Evolutionary conservation across 23 tunicate genomes (phyloP).

Genomic region (Styela clava): DNA sequence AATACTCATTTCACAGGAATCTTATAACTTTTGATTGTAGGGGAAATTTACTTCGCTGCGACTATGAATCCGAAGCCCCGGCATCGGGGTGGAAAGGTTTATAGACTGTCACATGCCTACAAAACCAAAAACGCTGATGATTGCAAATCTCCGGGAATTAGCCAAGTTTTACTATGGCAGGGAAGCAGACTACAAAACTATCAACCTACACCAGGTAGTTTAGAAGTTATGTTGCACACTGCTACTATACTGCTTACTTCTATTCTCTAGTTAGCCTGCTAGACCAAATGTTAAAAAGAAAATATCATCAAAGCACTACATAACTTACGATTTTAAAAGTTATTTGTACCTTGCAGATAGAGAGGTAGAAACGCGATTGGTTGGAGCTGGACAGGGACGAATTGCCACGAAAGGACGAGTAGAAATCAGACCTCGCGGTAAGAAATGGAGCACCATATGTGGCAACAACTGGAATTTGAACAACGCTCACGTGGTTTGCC

Average conservation of each 20-base stretch:
- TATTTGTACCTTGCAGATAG: conserved; percentile 17
- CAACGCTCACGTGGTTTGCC: conserved; percentile 29
- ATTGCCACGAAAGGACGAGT: conserved; percentile 40
- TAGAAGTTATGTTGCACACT: no score
- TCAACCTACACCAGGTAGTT: not conserved
- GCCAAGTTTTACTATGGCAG: not conserved
- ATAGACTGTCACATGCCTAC: conserved; percentile 33
- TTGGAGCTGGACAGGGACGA: conserved; percentile 2
- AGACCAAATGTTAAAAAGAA: no score
- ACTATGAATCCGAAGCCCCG: conserved; percentile 34
- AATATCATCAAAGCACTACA: no score
- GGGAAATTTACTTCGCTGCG: conserved; percentile 59
- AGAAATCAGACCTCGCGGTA: conserved; percentile 28
- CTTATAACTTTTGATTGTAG: no score
- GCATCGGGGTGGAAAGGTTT: conserved; percentile 42
- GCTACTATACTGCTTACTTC: no score
- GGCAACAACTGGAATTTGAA: conserved; percentile 25
- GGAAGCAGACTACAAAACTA: not conserved
- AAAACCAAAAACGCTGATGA: not conserved
- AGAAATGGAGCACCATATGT: conserved; percentile 48
- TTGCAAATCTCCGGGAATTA: not conserved
- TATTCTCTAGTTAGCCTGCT: no score
- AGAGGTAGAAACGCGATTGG: conserved; percentile 8
- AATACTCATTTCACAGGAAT: no score
- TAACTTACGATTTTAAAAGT: no score